A percentile compares a stretch with the other conserved stretches of the same genome.
Conservation (phyloP, 2,113 vertebrate genomes). For the Heterotilapia buettikoferi region DNA sequence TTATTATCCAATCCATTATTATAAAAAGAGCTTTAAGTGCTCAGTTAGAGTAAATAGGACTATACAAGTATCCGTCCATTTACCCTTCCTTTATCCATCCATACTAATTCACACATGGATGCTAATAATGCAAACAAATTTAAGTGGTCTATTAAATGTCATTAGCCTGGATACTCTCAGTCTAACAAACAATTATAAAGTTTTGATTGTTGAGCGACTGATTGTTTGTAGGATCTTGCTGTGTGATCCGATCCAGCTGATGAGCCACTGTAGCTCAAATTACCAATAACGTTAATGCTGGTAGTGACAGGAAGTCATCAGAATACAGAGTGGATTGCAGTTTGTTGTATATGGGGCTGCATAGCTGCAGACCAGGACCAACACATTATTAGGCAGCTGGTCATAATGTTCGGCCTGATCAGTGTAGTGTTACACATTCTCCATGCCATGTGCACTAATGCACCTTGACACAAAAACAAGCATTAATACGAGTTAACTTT, state of each 20-base stretch:
- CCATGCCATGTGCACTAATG: background rate
- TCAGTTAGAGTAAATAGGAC: background rate
- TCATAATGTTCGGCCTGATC: background rate
- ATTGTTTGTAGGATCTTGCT: background rate
- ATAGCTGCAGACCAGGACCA: background rate
- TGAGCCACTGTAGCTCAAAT: background rate
- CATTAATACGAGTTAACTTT: background rate
- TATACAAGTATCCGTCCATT: background rate
- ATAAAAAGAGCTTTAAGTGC: background rate
- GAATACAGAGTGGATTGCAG: background rate
- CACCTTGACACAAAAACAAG: background rate
- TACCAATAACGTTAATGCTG: background rate
- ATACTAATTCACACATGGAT: background rate
- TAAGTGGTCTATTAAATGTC: background rate
- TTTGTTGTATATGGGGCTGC: background rate
- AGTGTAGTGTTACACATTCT: background rate
- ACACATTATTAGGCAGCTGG: background rate
- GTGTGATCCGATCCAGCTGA: background rate
- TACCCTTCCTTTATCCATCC: background rate
- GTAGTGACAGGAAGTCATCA: background rate
- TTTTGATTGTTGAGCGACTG: background rate
- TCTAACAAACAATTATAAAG: background rate
- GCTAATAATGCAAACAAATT: background rate
- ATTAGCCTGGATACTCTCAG: background rate
- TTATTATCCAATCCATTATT: too few relatives aligned